Base-by-base conservation (phyloP, 23 tunicate species). In the Styela clava region DNA sequence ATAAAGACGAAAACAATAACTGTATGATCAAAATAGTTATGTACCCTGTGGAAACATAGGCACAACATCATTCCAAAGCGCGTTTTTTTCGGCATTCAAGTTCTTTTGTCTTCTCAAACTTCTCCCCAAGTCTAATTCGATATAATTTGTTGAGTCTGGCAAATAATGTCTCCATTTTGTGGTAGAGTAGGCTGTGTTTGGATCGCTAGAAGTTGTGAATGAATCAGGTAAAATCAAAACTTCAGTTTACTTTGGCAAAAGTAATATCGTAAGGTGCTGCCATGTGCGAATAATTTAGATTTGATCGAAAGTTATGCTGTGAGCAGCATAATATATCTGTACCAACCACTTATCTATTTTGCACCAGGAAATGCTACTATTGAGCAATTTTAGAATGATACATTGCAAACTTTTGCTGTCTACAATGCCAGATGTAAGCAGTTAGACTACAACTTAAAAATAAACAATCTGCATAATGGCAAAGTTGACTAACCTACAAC, bases 1-100 rank as follows among this genome's bases (percentile, higher is more conserved):
- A 12, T 44, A n/a, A n/a, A n/a, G n/a, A n/a, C n/a, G n/a, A n/a
- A n/a, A n/a, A n/a, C n/a, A n/a, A n/a, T n/a, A n/a, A n/a, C n/a
- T n/a, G n/a, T n/a, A n/a, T n/a, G n/a, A n/a, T n/a, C n/a, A 56
- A 56, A 18, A 20, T 20, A 56, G 30, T 7, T 24, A 65, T 3
- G 7, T 27, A 65, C 70, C 70, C 7, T 9, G 29, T 3, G 29
- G 16, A 7, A 65, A 65, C 70, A 65, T 24, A 24, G 77, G 37
- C 27, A 71, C 34, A 21, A 71, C 77, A 21, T 71, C 77, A 34
- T 71, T 71, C 77, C 77, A 71, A 3, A 71, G 34, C 3, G 77
- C 77, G 16, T 33, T 28, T n/a, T 71, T 71, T 71, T 71, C 37
- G 3, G 35, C 77, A 71, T 71, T 71, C 20, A 28, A 71, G 16